These are phyloP conservation scores for Hippocampus guttulatus DNA, from an alignment of 2,113 vertebrate genomes.

Conservation along the genomic window DNA sequence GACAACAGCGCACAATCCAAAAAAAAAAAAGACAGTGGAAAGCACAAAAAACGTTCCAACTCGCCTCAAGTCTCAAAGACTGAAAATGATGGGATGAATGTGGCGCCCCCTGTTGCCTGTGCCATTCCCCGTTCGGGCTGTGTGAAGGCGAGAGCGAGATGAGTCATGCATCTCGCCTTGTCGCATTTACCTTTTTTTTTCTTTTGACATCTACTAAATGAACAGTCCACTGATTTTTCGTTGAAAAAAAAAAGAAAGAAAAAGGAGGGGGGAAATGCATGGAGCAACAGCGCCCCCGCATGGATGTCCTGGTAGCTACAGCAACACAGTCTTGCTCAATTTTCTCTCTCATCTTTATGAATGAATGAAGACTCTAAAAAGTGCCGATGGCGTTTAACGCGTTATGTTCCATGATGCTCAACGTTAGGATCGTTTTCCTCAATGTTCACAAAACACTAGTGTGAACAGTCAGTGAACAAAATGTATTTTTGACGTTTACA, in stretches of 20 bases:
- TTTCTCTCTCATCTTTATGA: background rate
- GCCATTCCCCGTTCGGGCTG: background rate
- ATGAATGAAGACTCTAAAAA: no score
- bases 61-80: no score
- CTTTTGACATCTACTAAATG: conserved; percentile 26
- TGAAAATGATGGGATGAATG: background rate
- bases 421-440: no score
- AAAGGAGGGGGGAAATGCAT: background rate
- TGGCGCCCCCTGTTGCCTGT: conserved; percentile 45
- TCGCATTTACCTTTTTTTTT: conserved; percentile 49
- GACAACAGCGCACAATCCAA: no score
- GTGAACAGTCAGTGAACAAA: no score
- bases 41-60: no score
- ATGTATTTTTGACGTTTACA: no score
- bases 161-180: conserved; percentile 38
- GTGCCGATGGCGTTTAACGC: no score
- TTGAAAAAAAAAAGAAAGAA: conserved; percentile 11
- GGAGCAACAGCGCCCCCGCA: conserved; percentile 55
- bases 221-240: conserved; percentile 27
- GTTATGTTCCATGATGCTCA: no score
- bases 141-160: conserved; percentile 27
- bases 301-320: conserved; percentile 21
- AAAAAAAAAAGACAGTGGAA: no score
- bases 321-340: background rate
- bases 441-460: no score